Evolutionary conservation across 2,797 vertebrate genomes (phyloP), one percentile per base, ranked within the genome.

Genomic region (Darevskia nairensis): DNA sequence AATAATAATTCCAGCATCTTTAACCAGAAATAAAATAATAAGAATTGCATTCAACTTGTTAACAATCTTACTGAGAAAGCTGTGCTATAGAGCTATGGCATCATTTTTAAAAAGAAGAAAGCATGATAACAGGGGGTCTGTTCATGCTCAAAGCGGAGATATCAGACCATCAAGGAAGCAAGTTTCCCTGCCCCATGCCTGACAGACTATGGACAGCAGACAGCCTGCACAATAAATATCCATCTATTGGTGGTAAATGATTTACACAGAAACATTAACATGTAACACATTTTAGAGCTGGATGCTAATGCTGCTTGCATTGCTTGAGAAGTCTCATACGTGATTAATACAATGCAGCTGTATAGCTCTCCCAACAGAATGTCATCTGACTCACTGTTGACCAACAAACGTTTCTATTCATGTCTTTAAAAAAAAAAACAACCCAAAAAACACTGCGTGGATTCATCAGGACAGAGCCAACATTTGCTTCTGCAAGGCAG

Each of bases 161-260:
- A 85, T 29, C 86, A 50, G 89, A 86, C 11, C 19, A 83, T 89
- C 7, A 81, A 7, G 77, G 75, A 77, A 84, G n/a, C 27, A 90
- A 92, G 84, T 6, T 66, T 19, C 15, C 23, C 61, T 66, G 61
- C 61, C 15, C 61, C 19, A 5, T 68, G 17, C 59, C 59, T 61
- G 59, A 61, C 59, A 23, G 23, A 77, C 61, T 21, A 32, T 80
- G 32, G 29, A 83, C 23, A 80, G 0, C 86, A 74, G 19, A 77
- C 29, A 88, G 82, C 84, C 66, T 81, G 85, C 21, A 64, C 61
- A 23, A 0, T 11, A 77, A 9, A 17, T 80, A 8, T 64, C 41
- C 85, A 29, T 55, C 74, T 61, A 82, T 41, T 72, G 27, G 17
- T 85, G 41, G 27, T 87, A 89, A 88, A 64, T 50, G 83, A 13